Percentiles rank a stretch among this genome's conserved stretches.
These are phyloP conservation scores for Podocnemis expansa DNA, from an alignment of 2,113 vertebrate species.

Conservation along the genomic window DNA sequence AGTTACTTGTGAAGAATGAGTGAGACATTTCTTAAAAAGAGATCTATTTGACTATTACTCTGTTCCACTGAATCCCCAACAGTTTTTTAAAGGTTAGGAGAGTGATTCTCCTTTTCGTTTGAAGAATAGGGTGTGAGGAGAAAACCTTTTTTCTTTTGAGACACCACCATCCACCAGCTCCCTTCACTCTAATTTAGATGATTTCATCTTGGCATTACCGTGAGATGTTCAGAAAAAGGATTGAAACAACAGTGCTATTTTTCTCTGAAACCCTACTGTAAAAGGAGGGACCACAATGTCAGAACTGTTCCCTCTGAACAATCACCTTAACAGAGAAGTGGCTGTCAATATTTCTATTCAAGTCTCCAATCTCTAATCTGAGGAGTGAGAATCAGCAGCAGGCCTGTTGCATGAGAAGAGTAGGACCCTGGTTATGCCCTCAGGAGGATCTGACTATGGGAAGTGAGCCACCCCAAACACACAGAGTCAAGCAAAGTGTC, in stretches of 20 bases:
- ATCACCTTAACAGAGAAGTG: not conserved
- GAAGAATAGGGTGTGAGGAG: not conserved
- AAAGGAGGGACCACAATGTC: not conserved
- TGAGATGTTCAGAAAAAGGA: not conserved
- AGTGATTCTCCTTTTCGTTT: not conserved
- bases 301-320: not conserved
- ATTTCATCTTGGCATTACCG: not conserved
- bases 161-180: not conserved
- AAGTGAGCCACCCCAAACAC: not conserved
- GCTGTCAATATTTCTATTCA: not conserved
- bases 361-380: not conserved
- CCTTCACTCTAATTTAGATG: not conserved
- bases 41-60: not conserved
- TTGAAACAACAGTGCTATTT: not conserved
- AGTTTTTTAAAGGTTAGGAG: not conserved
- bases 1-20: not conserved
- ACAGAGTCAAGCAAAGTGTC: not conserved
- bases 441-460: not conserved
- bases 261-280: not conserved
- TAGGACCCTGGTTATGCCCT: not conserved
- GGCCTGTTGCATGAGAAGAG: not conserved
- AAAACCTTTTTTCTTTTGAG: not conserved
- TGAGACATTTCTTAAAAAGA: not conserved
- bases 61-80: not conserved
- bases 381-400: not conserved